A percentile compares a stretch with the other conserved stretches of the same genome.
Conservation (phyloP, 2,113 vertebrate species). For the Heterotilapia buettikoferi region DNA sequence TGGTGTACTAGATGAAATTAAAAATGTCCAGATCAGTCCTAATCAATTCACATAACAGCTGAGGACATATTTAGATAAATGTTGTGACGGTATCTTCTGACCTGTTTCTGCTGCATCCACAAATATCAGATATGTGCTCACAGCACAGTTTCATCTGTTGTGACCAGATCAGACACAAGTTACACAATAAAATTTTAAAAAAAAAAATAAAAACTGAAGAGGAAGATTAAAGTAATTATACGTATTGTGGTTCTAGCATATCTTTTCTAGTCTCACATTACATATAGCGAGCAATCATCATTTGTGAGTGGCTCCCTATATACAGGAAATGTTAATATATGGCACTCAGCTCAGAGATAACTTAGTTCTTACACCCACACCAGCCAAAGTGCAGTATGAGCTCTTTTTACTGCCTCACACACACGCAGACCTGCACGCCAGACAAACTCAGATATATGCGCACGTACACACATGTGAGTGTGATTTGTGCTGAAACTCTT, state of each 20-base stretch:
- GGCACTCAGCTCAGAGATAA: background rate
- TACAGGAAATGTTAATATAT: conserved; percentile 4
- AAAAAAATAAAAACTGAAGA: background rate
- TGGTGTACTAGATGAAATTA: background rate
- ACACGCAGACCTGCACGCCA: background rate
- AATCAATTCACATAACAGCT: background rate
- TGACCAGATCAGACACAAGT: background rate
- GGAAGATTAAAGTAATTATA: background rate
- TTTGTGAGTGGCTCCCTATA: background rate
- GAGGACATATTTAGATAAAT: background rate
- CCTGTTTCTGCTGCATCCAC: background rate
- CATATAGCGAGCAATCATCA: background rate
- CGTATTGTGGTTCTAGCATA: background rate
- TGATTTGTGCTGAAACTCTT: background rate
- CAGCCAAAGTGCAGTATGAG: background rate
- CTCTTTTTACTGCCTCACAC: background rate
- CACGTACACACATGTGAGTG: background rate
- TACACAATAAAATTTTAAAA: background rate
- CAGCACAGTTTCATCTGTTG: background rate
- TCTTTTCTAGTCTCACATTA: background rate
- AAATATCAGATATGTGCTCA: background rate
- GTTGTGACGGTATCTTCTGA: background rate
- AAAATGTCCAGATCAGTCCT: background rate
- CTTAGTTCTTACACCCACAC: conserved; percentile 3
- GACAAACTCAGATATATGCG: background rate